Base-by-base conservation (phyloP, 2,888 invertebrate genomes). In the Nomada ferruginata region DNA sequence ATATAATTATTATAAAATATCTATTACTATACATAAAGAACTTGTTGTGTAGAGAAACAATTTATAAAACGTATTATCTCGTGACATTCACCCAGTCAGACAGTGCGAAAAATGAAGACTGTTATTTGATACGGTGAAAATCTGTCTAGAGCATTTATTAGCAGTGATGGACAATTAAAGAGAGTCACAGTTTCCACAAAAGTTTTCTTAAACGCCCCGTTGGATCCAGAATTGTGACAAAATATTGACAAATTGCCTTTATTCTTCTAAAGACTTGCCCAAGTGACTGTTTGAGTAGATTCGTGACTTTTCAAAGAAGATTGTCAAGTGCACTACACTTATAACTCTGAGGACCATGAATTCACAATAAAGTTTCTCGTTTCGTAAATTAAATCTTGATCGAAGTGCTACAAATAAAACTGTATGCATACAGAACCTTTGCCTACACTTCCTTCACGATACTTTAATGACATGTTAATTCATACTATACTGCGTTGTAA, bases 321-420 rank as follows among this genome's bases (percentile, higher is more conserved):
- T 71, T 75, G 55, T 71, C 69, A 61, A 71, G 52, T 81, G 63
- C 50, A 76, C 55, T 71, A 36, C 68, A 83, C 72, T 80, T 76
- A 87, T 85, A 91, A 91, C 90, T 86, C 77, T 82, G 90, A 92
- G 92, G 92, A 91, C 92, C 92, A 92, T 85, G 70, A 89, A 88
- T 81, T 87, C 87, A 88, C 89, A 91, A 91, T 90, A 90, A 90
- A 78, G 73, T 82, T 82, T 83, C 77, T 79, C 77, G 76, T 81
- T 81, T 76, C 75, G 77, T 76, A 23, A 42, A 60, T 65, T 44
- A 47, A 78, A 65, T 57, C 52, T 75, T 47, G 64, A 76, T 64
- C 59, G 23, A 69, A 73, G 71, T 55, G 44, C 72, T 65, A 29
- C 50, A 65, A 68, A 60, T 57, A 23, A 50, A 60, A n/a, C 10